Percentiles rank a stretch among this genome's conserved stretches.
Conservation (phyloP, 1,140 invertebrate species). For the Psix sp. region DNA sequence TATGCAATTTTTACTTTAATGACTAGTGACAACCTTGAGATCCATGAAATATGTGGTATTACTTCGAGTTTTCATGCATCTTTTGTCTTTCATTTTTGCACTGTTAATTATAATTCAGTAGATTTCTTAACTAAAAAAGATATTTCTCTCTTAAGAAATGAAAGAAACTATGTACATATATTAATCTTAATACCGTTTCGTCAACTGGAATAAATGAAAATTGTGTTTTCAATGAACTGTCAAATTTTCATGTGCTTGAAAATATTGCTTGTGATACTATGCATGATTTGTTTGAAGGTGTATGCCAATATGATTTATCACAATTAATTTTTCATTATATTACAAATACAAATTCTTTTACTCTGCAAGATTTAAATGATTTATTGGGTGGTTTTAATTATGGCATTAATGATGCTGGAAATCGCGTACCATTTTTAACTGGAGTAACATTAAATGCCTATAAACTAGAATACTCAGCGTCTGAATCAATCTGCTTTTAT, state of each 20-base stretch:
- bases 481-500: too few species aligned
- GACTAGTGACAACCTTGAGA: conserved; percentile 33
- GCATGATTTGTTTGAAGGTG: conserved; percentile 31
- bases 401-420: conserved; percentile 16
- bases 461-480: too few species aligned
- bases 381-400: conserved; percentile 17
- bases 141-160: conserved; percentile 11
- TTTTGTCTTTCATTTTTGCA: conserved; percentile 28
- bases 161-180: conserved; percentile 18
- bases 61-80: conserved; percentile 22
- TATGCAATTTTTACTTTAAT: conserved; percentile 12
- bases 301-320: conserved; percentile 14
- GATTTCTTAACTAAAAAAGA: conserved; percentile 1
- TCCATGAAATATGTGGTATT: conserved; percentile 34
- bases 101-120: conserved; percentile 8
- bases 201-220: conserved; percentile 19
- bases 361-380: conserved; percentile 32
- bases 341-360: conserved; percentile 22
- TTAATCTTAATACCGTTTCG: conserved; percentile 3
- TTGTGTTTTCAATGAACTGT: conserved; percentile 29
- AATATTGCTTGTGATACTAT: conserved; percentile 25
- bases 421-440: conserved; percentile 9
- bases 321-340: conserved; percentile 9
- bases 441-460: conserved; percentile 5
- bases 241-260: conserved; percentile 23